These are phyloP conservation scores for Eristalinus aeneus DNA, from an alignment of 2,888 invertebrate genomes.

Conservation along the genomic window DNA sequence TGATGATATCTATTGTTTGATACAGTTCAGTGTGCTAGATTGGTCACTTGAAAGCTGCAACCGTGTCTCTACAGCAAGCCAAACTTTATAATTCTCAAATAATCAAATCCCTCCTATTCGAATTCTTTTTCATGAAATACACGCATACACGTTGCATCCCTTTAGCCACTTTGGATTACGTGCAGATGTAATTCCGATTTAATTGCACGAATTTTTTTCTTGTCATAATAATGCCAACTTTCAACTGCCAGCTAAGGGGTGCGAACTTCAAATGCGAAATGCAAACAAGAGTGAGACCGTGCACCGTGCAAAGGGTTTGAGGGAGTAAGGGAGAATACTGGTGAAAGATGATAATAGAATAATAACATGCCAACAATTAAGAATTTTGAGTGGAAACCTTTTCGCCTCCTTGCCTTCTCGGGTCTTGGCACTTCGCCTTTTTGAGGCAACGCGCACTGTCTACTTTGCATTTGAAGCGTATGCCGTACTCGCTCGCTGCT, in stretches of 20 bases:
- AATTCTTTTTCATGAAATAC: too few species aligned
- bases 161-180: background rate
- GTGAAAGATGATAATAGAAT: constrained; percentile 58
- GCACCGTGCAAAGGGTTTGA: background rate
- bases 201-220: constrained; percentile 48
- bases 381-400: constrained; percentile 55
- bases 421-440: background rate
- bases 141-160: background rate
- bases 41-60: background rate
- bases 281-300: constrained; percentile 25
- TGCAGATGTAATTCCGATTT: constrained; percentile 9
- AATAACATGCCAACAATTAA: constrained; percentile 65
- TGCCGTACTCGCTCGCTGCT: too few species aligned
- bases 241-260: constrained; percentile 16
- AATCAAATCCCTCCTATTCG: too few species aligned
- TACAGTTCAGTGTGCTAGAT: background rate
- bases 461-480: too few species aligned
- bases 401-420: background rate
- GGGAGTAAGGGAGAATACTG: background rate
- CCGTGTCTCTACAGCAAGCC: too few species aligned
- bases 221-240: constrained; percentile 19
- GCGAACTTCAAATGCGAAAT: constrained; percentile 52
- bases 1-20: constrained; percentile 36
- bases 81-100: too few species aligned
- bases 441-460: background rate